Evolutionary conservation across 2,888 invertebrate species (phyloP), one percentile per base, ranked within the genome.

Genomic region (Rhagophthalmus giganteus): DNA sequence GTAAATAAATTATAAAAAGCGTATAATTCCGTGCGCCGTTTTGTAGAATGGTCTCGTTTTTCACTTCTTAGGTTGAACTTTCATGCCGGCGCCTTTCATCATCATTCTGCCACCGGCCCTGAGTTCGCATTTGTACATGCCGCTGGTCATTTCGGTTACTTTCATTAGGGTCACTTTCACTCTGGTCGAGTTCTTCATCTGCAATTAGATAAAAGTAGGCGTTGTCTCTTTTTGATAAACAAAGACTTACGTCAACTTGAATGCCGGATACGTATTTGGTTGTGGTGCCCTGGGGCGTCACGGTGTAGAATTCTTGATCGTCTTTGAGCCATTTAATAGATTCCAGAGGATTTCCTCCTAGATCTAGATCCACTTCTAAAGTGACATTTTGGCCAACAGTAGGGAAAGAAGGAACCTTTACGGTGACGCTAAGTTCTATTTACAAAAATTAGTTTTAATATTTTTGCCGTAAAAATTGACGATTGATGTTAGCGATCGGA

Each of bases 41-140:
- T 7, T 7, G 3, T 20, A 20, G 7, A 20, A 20, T 20, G 20
- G 20, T 20, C n/a, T n/a, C n/a, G n/a, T n/a, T n/a, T n/a, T n/a
- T 20, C 7, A 20, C 7, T 20, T 20, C 20, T 20, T 20, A 7
- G 20, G 37, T 30, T 52, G 46, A 7, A 48, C 54, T 34, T 50
- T 49, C 50, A 56, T 54, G 5, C 46, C 52, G 16, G 52, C 52
- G 2, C 52, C 52, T 20, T 52, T 52, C 52, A 52, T 52, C 37
- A 37, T 31, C 52, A 52, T 52, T 31, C 37, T 52, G 2, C 52
- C 52, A 7, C 52, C 52, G 6, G 46, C 52, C 14, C 52, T 30
- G 3, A 52, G 26, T 42, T 52, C 52, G 14, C 52, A 52, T 16
- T 52, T 52, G 41, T 32, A 52, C 52, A 52, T 52, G 9, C 52